phyloP scores from a whole-genome alignment of 1,140 invertebrate genomes.

The Geopemphigus sp. region DNA sequence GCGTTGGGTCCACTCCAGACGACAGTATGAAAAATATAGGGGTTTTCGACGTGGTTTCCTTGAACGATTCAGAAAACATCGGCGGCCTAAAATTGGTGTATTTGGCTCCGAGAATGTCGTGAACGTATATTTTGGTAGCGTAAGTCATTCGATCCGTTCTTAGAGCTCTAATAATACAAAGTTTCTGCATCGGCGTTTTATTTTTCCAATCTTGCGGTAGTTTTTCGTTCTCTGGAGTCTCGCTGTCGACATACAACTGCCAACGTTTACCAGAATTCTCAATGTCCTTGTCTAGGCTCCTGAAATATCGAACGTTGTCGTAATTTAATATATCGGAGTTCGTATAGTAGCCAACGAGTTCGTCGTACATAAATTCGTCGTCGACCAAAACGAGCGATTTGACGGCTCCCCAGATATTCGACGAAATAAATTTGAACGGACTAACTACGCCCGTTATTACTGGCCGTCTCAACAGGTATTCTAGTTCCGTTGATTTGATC shows the following conservation, averaged over 20 bases:
- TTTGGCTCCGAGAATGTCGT: slow-evolving; percentile 82
- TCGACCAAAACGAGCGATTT: slow-evolving; percentile 73
- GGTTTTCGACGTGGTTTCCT: slow-evolving; percentile 79
- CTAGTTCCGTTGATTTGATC: slow-evolving; percentile 72
- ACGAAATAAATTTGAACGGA: slow-evolving; percentile 82
- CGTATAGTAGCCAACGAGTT: neutral
- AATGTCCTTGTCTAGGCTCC: slow-evolving; percentile 86
- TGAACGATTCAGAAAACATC: slow-evolving; percentile 80
- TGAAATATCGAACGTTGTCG: slow-evolving; percentile 50
- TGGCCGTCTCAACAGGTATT: slow-evolving; percentile 84
- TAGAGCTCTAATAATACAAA: slow-evolving; percentile 81
- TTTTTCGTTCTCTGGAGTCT: slow-evolving; percentile 89
- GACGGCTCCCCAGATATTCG: slow-evolving; percentile 84
- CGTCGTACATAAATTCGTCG: slow-evolving; percentile 63
- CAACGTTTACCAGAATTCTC: slow-evolving; percentile 87
- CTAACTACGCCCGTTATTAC: slow-evolving; percentile 64
- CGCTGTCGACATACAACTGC: slow-evolving; percentile 89
- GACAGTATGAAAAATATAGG: slow-evolving; percentile 94
- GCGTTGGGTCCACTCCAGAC: slow-evolving; percentile 89
- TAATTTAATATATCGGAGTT: neutral
- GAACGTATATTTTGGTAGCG: slow-evolving; percentile 62
- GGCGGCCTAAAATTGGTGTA: slow-evolving; percentile 75
- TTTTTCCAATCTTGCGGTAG: slow-evolving; percentile 96
- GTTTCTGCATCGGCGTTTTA: slow-evolving; percentile 78
- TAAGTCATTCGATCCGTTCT: slow-evolving; percentile 87